A percentile compares a stretch with the other conserved stretches of the same genome.
Conservation (phyloP, 2,113 vertebrate species). For the Lota lota region DNA sequence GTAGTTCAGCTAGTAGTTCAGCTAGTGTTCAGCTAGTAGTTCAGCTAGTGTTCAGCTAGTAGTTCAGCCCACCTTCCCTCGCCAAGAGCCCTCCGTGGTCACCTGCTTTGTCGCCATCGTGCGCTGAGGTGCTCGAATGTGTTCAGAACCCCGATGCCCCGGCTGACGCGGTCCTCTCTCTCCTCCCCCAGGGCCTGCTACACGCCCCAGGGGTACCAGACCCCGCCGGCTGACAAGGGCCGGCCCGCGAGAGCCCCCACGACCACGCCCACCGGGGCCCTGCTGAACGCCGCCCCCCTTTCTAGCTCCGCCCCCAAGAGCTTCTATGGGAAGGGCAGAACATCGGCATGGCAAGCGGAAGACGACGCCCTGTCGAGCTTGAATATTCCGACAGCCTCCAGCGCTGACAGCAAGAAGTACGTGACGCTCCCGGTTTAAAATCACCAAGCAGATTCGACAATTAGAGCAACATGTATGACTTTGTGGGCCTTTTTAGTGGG, state of each 20-base stretch:
- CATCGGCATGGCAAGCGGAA: constrained; percentile 65
- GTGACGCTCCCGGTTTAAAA: not conserved
- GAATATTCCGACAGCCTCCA: constrained; percentile 39
- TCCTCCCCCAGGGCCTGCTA: constrained; percentile 64
- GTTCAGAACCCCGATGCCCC: not conserved
- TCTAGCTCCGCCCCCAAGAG: constrained; percentile 86
- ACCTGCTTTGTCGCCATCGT: no score
- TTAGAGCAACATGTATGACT: no score
- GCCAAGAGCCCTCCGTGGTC: no score
- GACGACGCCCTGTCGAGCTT: constrained; percentile 59
- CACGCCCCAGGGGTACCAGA: constrained; percentile 80
- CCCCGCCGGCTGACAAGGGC: constrained; percentile 66
- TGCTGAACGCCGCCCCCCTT: constrained; percentile 70
- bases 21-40: no score
- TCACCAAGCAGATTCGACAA: no score
- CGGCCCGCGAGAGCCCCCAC: constrained; percentile 67
- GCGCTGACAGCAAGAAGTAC: constrained; percentile 69
- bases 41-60: no score
- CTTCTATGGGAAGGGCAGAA: constrained; percentile 79
- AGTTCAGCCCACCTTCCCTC: no score
- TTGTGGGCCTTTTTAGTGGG: no score
- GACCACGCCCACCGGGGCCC: constrained; percentile 57
- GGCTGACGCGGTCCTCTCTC: not conserved
- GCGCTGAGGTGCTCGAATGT: no score
- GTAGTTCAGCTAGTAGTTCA: no score